A percentile compares a stretch with the other conserved stretches of the same genome.
Evolutionary conservation across 1,140 invertebrate species (phyloP).

Genomic region (Leptinotarsa lineolata): DNA sequence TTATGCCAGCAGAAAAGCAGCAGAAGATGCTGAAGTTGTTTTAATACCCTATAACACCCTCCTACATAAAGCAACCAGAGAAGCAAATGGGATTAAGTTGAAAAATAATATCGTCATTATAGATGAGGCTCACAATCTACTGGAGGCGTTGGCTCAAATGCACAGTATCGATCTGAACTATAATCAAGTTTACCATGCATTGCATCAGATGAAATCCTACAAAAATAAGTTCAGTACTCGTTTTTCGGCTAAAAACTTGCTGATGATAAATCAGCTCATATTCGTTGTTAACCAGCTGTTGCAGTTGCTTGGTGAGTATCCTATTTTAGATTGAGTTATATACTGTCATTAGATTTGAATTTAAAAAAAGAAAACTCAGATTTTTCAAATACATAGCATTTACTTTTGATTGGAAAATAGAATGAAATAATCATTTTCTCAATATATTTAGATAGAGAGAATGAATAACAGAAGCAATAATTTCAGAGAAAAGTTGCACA

Average conservation of each 20-base stretch:
- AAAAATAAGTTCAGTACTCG: slow-evolving; percentile 74
- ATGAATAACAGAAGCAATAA: not conserved
- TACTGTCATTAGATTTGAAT: not conserved
- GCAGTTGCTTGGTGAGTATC: slow-evolving; percentile 62
- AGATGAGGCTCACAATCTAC: slow-evolving; percentile 96
- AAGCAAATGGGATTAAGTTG: slow-evolving; percentile 79
- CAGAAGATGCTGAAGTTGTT: slow-evolving; percentile 80
- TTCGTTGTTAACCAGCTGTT: slow-evolving; percentile 80
- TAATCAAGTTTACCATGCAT: slow-evolving; percentile 69
- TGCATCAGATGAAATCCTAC: slow-evolving; percentile 78
- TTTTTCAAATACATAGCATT: too few species aligned
- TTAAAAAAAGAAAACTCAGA: not conserved
- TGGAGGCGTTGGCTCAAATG: slow-evolving; percentile 88
- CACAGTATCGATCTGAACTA: slow-evolving; percentile 76
- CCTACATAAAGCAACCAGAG: slow-evolving; percentile 83
- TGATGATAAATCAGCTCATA: slow-evolving; percentile 85
- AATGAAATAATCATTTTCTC: too few species aligned
- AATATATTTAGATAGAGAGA: not conserved
- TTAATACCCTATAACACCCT: slow-evolving; percentile 87
- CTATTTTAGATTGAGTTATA: not conserved
- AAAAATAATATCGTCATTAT: slow-evolving; percentile 88
- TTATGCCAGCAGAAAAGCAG: slow-evolving; percentile 81
- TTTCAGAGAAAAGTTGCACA: slow-evolving; percentile 53
- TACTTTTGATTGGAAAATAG: too few species aligned
- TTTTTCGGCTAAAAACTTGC: slow-evolving; percentile 81